Conservation (phyloP, 2,113 vertebrate species). For the Bucco capensis region DNA sequence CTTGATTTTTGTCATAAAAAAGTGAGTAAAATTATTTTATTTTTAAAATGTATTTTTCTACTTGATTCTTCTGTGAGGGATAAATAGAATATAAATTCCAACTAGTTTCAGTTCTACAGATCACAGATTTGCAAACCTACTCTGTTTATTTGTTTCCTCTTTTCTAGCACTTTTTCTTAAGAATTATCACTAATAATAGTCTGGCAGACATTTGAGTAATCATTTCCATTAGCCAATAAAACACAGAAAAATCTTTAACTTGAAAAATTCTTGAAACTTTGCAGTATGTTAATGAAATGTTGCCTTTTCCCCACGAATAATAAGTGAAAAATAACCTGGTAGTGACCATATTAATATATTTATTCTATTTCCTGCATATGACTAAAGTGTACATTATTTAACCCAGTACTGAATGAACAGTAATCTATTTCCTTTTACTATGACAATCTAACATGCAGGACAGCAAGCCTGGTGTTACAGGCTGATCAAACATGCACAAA, state of each 20-base stretch:
- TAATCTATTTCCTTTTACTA: not conserved
- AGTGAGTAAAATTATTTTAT: fast-evolving
- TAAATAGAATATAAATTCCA: not conserved
- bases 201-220: not conserved
- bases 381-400: not conserved
- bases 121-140: not conserved
- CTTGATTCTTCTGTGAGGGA: not conserved
- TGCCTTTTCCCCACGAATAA: not conserved
- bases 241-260: not conserved
- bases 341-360: not conserved
- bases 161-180: not conserved
- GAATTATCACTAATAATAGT: not conserved
- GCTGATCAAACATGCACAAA: not conserved
- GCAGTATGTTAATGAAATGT: not conserved
- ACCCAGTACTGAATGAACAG: not conserved
- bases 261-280: not conserved
- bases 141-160: not conserved
- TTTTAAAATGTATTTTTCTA: not conserved
- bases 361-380: not conserved
- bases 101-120: not conserved
- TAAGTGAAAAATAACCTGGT: not conserved
- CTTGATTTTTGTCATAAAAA: not conserved
- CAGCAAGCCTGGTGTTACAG: not conserved
- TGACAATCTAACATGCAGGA: not conserved
- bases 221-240: not conserved